Evolutionary conservation across 2,888 invertebrate species (phyloP), one percentile per base, ranked within the genome.

Genomic region (Drosophila helvetica): DNA sequence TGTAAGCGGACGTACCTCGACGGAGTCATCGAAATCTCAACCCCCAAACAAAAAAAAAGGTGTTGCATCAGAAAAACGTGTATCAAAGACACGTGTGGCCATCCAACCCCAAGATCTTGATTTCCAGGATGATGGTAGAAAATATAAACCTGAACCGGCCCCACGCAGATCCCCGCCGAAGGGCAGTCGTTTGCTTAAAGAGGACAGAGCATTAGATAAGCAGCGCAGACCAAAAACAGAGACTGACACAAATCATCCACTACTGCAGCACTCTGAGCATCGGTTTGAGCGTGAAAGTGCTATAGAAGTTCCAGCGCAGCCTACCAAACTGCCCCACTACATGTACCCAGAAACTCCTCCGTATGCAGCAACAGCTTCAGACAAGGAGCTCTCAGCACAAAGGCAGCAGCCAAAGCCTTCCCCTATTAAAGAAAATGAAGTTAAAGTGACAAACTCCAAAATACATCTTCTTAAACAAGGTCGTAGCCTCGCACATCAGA

Each of bases 221-320:
- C 92, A 90, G 67, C 86, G 90, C 89, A 93, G 91, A 53, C 88
- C 91, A 30, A 90, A 89, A 77, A 89, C 90, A 67, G 90, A 91
- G 80, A 90, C 93, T 91, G 94, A 94, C 87, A 92, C 91, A 87
- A 94, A 94, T 54, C 96, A 96, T 92, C 96, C 96, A 3, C 92
- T 96, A 57, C 92, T 96, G 19, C 96, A 96, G 86, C 96, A 96
- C 91, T 96, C 96, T 0, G 95, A 96, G 88, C 95, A 96, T 89
- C 94, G 96, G 67, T 96, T 95, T 87, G 96, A 96, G 89, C 94
- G 93, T 62, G 93, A 94, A 61, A 90, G 91, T 62, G 89, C 88
- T 3, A 75, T 90, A 2, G 91, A 91, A 33, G 89, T 92, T 9
- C 90, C 91, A 18, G 52, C 93, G 42, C 93, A 94, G 80, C 94